Conservation (phyloP, 2,113 vertebrate species). For the Callionymus lyra region DNA sequence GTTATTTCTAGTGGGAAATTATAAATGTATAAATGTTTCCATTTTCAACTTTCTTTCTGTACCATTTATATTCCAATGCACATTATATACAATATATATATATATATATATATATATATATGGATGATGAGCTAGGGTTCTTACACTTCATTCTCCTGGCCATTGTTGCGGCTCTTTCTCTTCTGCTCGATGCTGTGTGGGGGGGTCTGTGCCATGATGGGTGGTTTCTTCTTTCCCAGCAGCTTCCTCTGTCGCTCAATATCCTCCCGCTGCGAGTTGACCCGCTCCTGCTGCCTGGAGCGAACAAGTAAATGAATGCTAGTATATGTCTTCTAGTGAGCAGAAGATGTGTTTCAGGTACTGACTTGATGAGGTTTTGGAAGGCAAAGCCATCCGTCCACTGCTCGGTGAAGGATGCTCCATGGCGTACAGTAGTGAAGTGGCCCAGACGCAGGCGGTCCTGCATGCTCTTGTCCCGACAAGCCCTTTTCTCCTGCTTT, state of each 20-base stretch:
- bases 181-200: slow-evolving; percentile 81
- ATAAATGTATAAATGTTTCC: too few relatives aligned
- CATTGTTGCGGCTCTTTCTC: slow-evolving; percentile 86
- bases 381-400: slow-evolving; percentile 95
- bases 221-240: slow-evolving; percentile 88
- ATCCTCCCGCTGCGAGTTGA: slow-evolving; percentile 89
- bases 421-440: slow-evolving; percentile 88
- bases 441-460: slow-evolving; percentile 87
- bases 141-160: slow-evolving; percentile 87
- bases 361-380: slow-evolving; percentile 96
- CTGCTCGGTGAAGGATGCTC: slow-evolving; percentile 91
- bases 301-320: not conserved
- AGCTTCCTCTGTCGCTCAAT: slow-evolving; percentile 92
- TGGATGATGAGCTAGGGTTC: slow-evolving; percentile 31
- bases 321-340: not conserved
- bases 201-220: slow-evolving; percentile 75
- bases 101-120: too few relatives aligned
- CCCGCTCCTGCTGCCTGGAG: slow-evolving; percentile 85
- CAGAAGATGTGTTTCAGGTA: not conserved
- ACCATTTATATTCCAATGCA: too few relatives aligned
- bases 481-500: slow-evolving; percentile 91
- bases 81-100: too few relatives aligned
- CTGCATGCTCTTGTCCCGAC: slow-evolving; percentile 95
- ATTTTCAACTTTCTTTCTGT: too few relatives aligned
- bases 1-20: too few relatives aligned